Base-by-base conservation (phyloP, 2,113 vertebrate genomes). In the Forbesichthys papilliferus region DNA sequence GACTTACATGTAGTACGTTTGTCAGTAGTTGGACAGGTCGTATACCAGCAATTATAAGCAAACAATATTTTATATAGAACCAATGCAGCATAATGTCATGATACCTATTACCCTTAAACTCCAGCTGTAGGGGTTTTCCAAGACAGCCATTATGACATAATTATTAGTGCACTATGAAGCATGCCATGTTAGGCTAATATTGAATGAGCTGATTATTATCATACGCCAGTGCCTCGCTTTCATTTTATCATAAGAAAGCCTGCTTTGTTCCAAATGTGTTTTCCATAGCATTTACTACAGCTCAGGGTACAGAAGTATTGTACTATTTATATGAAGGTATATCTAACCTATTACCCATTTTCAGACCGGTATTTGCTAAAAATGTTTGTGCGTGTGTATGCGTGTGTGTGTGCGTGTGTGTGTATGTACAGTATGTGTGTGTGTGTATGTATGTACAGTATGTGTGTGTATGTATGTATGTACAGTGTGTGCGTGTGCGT, bases 301-400 rank as follows among this genome's bases (percentile, higher is more conserved):
- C 66, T 76, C 69, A 80, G 61, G 61, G 51, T 75, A 82, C 73
- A 69, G 75, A 77, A 75, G 80, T 27, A 86, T 75, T 66, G 65
- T 27, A 27, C 64, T 61, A 60, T 51, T 13, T 7, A 64, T 73
- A 27, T 27, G 27, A 27, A 27, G 27, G 27, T 27, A 27, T 27
- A 27, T 27, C 27, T 27, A 27, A 27, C 27, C 27, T 27, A 27
- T 27, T 27, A 27, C 27, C 78, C 87, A 86, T 87, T 89, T 87
- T 82, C 85, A 83, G 84, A 82, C 77, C 84, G 62, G 74, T 80
- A 87, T 82, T 87, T 89, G 87, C 66, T 27, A 27, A 27, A 27
- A 82, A 82, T 79, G 81, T 84, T 87, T 78, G 27, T 76, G 70
- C 42, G 68, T 83, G 74, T 72, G 81, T n/a, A n/a, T n/a, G n/a